Conservation (phyloP, 1,140 invertebrate species). For the Hylaeus anthracinus region DNA sequence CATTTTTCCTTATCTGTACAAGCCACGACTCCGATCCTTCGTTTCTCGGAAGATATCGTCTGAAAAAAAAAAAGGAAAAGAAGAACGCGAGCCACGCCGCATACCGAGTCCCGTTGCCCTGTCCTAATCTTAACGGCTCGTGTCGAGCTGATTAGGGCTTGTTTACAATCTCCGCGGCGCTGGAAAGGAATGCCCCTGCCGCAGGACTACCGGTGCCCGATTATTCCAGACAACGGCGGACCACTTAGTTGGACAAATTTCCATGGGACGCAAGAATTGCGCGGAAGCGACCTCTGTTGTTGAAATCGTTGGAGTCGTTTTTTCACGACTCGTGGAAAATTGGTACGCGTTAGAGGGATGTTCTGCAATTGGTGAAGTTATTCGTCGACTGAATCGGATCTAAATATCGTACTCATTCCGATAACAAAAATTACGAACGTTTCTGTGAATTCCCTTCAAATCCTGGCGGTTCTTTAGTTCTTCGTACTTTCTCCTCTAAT, state of each 20-base stretch:
- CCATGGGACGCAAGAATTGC: not conserved
- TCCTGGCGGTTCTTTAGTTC: too few species aligned
- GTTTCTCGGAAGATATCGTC: slow-evolving; percentile 55
- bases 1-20: not conserved
- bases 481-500: too few species aligned
- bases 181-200: slow-evolving; percentile 30
- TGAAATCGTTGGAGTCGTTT: too few species aligned
- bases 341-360: too few species aligned
- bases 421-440: too few species aligned
- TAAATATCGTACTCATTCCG: too few species aligned
- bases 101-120: slow-evolving; percentile 53
- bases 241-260: not conserved
- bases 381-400: too few species aligned
- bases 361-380: too few species aligned
- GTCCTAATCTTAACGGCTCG: slow-evolving; percentile 73
- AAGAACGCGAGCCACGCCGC: slow-evolving; percentile 47
- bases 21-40: slow-evolving; percentile 27
- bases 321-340: not conserved
- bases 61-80: slow-evolving; percentile 34
- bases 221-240: too few species aligned
- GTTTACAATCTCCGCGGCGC: slow-evolving; percentile 68
- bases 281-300: too few species aligned
- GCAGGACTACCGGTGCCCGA: not conserved
- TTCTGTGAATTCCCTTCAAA: too few species aligned
- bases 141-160: slow-evolving; percentile 73